Evolutionary conservation across 2,888 invertebrate genomes (phyloP).

Genomic region (Tetheella fluctuosa): DNA sequence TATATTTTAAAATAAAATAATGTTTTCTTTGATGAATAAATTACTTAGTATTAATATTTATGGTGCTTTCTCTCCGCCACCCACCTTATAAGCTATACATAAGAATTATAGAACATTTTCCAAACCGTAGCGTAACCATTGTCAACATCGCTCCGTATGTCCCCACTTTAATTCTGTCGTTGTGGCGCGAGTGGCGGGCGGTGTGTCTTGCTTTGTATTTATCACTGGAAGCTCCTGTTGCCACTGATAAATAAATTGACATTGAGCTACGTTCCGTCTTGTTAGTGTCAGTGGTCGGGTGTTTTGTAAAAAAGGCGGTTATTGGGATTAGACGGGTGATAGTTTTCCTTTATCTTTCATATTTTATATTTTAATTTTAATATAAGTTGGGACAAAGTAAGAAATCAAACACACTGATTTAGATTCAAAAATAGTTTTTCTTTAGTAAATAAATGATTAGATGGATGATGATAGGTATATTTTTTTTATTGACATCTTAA

Average conservation of each 20-base stretch:
- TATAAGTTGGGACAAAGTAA: too few relatives aligned
- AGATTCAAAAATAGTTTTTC: too few relatives aligned
- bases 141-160: neutral
- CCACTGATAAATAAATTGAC: constrained; percentile 36
- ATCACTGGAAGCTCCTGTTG: constrained; percentile 12
- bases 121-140: neutral
- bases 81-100: neutral
- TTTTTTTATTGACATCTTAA: too few relatives aligned
- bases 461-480: too few relatives aligned
- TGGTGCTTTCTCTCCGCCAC: too few relatives aligned
- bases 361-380: neutral
- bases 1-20: too few relatives aligned
- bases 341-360: constrained; percentile 4
- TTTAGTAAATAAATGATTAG: too few relatives aligned
- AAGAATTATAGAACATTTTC: neutral
- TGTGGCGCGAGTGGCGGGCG: constrained; percentile 9
- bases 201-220: constrained; percentile 13
- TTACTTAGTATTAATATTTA: too few relatives aligned
- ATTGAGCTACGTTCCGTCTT: constrained; percentile 26
- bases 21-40: too few relatives aligned
- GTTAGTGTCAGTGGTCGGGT: constrained; percentile 22
- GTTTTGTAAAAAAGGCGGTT: constrained; percentile 5
- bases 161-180: constrained; percentile 10
- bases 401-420: too few relatives aligned
- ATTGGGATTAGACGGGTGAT: constrained; percentile 1